These are phyloP conservation scores for Hoplias malabaricus DNA, from an alignment of 2,113 vertebrate genomes.

Conservation along the genomic window DNA sequence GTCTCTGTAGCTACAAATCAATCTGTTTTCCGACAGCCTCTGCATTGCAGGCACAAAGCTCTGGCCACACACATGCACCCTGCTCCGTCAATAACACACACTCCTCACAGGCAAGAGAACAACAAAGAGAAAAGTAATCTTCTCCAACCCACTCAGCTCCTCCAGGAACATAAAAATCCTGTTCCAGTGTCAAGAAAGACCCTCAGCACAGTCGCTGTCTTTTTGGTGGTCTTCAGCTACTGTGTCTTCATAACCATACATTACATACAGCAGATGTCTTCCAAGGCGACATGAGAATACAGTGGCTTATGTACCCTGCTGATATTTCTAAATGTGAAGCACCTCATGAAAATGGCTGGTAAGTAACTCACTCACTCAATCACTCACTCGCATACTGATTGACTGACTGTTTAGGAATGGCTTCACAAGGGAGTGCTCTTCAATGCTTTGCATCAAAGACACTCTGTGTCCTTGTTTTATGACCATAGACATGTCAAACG, in stretches of 20 bases:
- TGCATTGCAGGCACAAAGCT: conserved; percentile 71
- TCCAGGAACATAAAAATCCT: conserved; percentile 22
- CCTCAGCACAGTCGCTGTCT: neutral
- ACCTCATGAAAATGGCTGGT: no score
- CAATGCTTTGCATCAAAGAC: no score
- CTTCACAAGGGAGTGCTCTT: no score
- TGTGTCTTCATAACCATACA: neutral
- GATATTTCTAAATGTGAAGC: neutral
- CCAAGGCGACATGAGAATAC: neutral
- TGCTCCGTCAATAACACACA: conserved; percentile 17
- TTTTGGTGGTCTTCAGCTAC: neutral
- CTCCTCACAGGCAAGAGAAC: conserved; percentile 8
- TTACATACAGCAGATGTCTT: neutral
- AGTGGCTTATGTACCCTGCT: neutral
- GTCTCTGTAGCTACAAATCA: conserved; percentile 74
- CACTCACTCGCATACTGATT: no score
- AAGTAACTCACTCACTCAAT: no score
- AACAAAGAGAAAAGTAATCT: neutral
- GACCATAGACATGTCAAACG: no score
- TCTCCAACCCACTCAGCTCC: conserved; percentile 1
- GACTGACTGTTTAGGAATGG: no score
- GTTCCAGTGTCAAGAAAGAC: neutral
- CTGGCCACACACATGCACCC: conserved; percentile 36
- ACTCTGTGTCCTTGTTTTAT: no score
- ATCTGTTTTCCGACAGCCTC: conserved; percentile 68